These are phyloP conservation scores for Heliangelus exortis DNA, from an alignment of 2,797 vertebrate genomes.

Conservation along the genomic window DNA sequence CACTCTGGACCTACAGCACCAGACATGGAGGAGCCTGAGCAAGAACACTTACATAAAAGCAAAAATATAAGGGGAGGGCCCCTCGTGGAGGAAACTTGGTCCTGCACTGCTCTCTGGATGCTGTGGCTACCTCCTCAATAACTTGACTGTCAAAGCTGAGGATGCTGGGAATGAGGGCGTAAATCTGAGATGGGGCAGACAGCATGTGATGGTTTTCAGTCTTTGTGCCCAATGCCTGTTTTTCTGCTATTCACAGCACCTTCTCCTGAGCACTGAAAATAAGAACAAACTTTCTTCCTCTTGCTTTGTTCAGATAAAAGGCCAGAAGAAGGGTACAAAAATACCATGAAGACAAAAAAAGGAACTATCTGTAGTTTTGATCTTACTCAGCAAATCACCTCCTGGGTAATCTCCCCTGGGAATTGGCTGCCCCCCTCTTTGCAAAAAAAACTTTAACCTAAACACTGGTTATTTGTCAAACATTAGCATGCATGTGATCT, in stretches of 20 bases:
- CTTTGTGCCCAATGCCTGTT: neutral
- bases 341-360: neutral
- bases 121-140: neutral
- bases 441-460: slow-evolving; percentile 38
- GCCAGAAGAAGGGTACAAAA: neutral
- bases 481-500: slow-evolving; percentile 74
- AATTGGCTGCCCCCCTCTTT: neutral
- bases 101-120: neutral
- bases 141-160: neutral
- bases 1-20: neutral
- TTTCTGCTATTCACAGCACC: neutral
- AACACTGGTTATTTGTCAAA: slow-evolving; percentile 71
- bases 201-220: neutral
- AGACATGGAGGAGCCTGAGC: neutral
- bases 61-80: neutral
- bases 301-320: neutral
- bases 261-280: neutral
- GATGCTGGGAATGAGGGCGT: neutral
- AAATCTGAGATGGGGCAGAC: neutral
- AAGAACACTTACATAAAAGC: neutral
- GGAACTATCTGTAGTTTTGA: neutral
- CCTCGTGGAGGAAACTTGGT: fast-evolving
- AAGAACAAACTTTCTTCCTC: neutral
- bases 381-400: neutral
- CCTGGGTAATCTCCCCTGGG: slow-evolving; percentile 2